Percentiles rank a stretch among this genome's conserved stretches.
phyloP scores from a whole-genome alignment of 2,797 vertebrate species.

The Delichon dasypus region DNA sequence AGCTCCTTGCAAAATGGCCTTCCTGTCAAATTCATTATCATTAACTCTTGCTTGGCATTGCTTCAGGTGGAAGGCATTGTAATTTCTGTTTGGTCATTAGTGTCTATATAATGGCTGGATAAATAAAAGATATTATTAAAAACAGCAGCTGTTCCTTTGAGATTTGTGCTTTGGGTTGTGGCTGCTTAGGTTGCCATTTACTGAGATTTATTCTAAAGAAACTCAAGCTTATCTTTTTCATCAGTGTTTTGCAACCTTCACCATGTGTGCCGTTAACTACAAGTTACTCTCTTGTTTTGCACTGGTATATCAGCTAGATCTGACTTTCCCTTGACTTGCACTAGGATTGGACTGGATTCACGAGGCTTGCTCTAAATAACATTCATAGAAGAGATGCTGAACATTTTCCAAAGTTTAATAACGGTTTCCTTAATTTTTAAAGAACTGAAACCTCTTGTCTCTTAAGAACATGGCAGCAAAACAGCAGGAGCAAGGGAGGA shows the following conservation, averaged over 20 bases:
- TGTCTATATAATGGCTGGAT: background rate
- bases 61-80: background rate
- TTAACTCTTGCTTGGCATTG: background rate
- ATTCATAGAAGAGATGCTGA: background rate
- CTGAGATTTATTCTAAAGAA: slow-evolving; percentile 7
- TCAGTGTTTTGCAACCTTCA: background rate
- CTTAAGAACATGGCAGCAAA: background rate
- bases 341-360: background rate
- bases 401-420: background rate
- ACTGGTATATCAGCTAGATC: background rate
- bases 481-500: background rate
- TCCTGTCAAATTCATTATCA: background rate
- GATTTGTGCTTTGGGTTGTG: background rate
- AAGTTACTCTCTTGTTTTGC: background rate
- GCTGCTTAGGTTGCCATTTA: background rate
- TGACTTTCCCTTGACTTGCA: background rate
- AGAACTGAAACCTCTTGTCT: background rate
- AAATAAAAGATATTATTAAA: background rate
- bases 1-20: background rate
- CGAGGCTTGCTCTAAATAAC: background rate
- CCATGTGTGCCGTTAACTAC: background rate
- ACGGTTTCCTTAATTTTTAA: background rate
- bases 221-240: background rate
- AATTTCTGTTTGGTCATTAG: background rate
- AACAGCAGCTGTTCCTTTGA: background rate